These are phyloP conservation scores for Gibbula magus DNA, from an alignment of 2,888 invertebrate genomes.

Conservation along the genomic window DNA sequence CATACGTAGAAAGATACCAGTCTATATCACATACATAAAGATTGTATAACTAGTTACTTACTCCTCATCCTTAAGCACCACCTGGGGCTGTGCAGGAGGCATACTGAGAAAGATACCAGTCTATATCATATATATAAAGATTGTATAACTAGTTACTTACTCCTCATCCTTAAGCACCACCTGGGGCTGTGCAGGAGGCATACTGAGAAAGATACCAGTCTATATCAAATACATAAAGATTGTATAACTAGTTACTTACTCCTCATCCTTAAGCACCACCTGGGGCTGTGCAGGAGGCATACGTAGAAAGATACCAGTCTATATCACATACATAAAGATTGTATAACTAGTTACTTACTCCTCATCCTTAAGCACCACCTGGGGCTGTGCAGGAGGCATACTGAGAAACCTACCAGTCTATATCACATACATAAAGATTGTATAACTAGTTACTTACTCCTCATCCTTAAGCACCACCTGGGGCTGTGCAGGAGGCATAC, in stretches of 20 bases:
- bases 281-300: conserved; percentile 53
- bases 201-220: conserved; percentile 89
- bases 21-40: conserved; percentile 83
- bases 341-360: conserved; percentile 50
- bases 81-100: conserved; percentile 51
- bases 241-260: conserved; percentile 48
- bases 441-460: conserved; percentile 50
- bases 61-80: conserved; percentile 62
- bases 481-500: conserved; percentile 52
- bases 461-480: conserved; percentile 61
- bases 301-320: conserved; percentile 90
- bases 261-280: conserved; percentile 58
- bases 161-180: conserved; percentile 60
- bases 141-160: conserved; percentile 46
- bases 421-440: conserved; percentile 80
- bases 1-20: conserved; percentile 87
- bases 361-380: conserved; percentile 60
- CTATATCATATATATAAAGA: conserved; percentile 31
- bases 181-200: conserved; percentile 52
- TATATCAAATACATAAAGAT: too few species aligned
- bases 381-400: conserved; percentile 51
- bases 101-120: conserved; percentile 89
- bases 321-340: conserved; percentile 81
- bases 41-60: conserved; percentile 40
- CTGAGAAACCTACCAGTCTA: conserved; percentile 92